These are phyloP conservation scores for Hippocampus zosterae DNA, from an alignment of 2,113 vertebrate species.

Conservation along the genomic window DNA sequence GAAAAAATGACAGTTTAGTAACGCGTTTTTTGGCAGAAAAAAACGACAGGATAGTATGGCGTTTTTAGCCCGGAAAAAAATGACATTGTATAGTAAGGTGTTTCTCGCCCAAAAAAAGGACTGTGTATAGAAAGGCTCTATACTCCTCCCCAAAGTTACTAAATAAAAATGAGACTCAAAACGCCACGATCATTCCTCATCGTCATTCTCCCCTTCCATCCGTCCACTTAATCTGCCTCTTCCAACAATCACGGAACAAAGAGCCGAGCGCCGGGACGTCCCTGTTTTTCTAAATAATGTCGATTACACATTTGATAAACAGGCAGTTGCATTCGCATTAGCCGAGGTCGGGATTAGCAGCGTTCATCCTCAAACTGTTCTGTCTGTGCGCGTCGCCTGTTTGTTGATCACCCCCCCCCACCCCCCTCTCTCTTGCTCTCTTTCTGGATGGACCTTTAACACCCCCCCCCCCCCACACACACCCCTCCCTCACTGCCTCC, in stretches of 20 bases:
- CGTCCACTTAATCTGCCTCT: slow-evolving; percentile 39
- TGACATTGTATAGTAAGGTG: no score
- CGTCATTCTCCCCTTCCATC: slow-evolving; percentile 21
- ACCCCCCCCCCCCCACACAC: slow-evolving; percentile 35
- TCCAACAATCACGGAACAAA: slow-evolving; percentile 66
- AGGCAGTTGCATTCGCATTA: slow-evolving; percentile 74
- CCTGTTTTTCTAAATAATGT: slow-evolving; percentile 73
- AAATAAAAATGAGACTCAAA: no score
- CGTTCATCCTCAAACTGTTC: slow-evolving; percentile 72
- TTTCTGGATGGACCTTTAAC: slow-evolving; percentile 21
- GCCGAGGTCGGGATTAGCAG: slow-evolving; percentile 71
- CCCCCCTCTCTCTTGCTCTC: neutral
- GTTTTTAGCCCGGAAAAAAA: no score
- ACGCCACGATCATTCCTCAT: no score
- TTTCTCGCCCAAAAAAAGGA: no score
- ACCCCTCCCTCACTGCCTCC: neutral
- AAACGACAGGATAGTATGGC: no score
- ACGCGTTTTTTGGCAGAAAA: no score
- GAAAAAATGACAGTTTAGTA: no score
- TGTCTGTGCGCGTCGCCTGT: slow-evolving; percentile 66
- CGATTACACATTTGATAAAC: slow-evolving; percentile 75
- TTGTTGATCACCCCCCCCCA: slow-evolving; percentile 64
- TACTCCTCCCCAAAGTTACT: no score
- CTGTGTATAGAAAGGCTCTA: no score
- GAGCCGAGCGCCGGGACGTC: slow-evolving; percentile 64